Evolutionary conservation across 92 coral and sea anemone genomes (phyloP).

Genomic region (Paramuricea clavata): DNA sequence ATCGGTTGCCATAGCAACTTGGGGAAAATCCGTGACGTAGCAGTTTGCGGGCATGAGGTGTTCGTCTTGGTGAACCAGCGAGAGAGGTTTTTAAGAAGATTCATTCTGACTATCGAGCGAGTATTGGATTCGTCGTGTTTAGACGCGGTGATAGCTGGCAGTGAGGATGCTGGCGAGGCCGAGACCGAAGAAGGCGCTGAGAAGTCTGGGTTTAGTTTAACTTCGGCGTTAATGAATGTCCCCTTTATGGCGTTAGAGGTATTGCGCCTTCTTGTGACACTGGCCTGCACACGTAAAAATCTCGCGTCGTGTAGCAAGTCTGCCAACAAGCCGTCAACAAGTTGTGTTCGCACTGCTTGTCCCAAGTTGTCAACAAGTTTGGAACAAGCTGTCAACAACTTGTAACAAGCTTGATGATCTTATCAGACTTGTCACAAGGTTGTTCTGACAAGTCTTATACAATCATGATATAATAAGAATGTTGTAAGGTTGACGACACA

Average conservation of each 20-base stretch:
- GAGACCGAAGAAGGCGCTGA: background rate
- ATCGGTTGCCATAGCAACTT: conserved; percentile 83
- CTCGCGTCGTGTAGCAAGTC: no score
- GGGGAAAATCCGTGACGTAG: conserved; percentile 83
- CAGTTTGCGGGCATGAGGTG: conserved; percentile 90
- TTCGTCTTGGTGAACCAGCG: conserved; percentile 79
- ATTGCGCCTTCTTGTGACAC: no score
- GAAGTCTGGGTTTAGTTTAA: background rate
- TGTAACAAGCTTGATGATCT: no score
- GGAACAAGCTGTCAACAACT: no score
- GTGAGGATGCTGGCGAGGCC: background rate
- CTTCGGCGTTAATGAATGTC: background rate
- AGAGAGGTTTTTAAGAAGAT: conserved; percentile 71
- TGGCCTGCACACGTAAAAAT: no score
- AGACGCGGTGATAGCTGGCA: conserved; percentile 27
- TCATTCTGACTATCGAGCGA: background rate
- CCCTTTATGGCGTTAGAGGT: background rate
- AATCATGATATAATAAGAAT: no score
- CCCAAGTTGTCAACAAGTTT: no score
- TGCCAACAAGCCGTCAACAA: background rate
- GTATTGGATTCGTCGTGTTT: conserved; percentile 12
- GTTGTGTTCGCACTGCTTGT: no score
- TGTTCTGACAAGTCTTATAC: no score
- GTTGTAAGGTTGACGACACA: no score
- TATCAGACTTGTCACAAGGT: no score